Evolutionary conservation across 2,113 vertebrate genomes (phyloP).

Genomic region (Xenus cinereus): DNA sequence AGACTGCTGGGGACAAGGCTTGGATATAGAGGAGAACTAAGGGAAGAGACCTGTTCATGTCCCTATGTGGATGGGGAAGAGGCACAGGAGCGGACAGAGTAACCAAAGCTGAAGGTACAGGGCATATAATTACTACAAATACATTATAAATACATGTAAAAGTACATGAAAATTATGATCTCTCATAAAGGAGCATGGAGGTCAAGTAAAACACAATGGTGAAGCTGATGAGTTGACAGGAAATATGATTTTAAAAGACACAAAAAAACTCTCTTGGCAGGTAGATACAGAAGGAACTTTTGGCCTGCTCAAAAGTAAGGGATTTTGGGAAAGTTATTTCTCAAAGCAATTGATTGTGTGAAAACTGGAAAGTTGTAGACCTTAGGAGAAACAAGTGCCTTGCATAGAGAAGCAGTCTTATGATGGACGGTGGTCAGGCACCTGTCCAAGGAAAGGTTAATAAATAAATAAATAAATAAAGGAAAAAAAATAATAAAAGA

Average conservation of each 20-base stretch:
- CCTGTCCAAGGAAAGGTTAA: constrained; percentile 36
- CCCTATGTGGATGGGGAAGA: background rate
- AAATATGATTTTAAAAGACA: background rate
- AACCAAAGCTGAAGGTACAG: background rate
- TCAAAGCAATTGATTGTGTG: background rate
- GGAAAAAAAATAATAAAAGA: constrained; percentile 15
- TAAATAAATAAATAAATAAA: background rate
- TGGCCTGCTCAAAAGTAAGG: background rate
- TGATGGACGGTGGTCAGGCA: background rate
- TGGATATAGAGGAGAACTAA: background rate
- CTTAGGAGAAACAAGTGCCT: background rate
- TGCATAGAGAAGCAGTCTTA: background rate
- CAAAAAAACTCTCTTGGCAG: background rate
- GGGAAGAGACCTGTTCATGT: background rate
- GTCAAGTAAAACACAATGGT: background rate
- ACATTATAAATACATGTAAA: background rate
- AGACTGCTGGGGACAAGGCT: background rate
- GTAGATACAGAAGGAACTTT: background rate
- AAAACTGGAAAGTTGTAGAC: background rate
- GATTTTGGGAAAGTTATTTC: background rate
- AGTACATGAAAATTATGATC: background rate
- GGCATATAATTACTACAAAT: background rate
- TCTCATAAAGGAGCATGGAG: background rate
- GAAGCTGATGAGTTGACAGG: background rate
- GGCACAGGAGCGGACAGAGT: background rate